phyloP scores from a whole-genome alignment of 2,797 vertebrate species.

The Bradypodion pumilum region DNA sequence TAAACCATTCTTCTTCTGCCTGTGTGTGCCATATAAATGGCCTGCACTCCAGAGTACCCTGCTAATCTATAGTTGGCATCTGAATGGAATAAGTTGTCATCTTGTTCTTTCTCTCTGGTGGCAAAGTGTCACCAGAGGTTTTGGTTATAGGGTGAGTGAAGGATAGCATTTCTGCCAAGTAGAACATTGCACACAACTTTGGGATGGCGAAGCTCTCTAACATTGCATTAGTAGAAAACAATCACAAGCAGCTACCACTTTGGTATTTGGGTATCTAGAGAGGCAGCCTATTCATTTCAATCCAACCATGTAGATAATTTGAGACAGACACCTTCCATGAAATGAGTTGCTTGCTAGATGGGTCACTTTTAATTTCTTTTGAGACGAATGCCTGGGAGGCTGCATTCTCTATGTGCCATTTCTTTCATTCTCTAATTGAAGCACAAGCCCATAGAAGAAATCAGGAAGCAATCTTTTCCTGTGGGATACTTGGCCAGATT shows the following conservation, averaged over 20 bases:
- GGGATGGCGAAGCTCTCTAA: background rate
- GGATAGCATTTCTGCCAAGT: background rate
- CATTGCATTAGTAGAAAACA: background rate
- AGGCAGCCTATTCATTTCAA: background rate
- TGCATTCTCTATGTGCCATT: background rate
- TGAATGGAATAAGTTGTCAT: background rate
- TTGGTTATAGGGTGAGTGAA: background rate
- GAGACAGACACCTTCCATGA: background rate
- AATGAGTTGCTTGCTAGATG: background rate
- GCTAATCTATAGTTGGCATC: background rate
- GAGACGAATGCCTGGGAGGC: background rate
- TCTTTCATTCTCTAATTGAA: background rate
- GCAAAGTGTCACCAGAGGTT: background rate
- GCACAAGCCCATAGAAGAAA: conserved; percentile 10
- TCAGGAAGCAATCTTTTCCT: background rate
- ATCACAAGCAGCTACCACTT: background rate
- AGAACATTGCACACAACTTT: background rate
- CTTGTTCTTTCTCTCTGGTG: background rate
- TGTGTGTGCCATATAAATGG: background rate
- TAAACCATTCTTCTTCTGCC: no score
- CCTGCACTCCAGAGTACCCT: no score
- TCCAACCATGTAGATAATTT: background rate
- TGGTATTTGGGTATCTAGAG: background rate
- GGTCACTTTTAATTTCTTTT: background rate
- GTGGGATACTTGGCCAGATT: conserved; percentile 17